A percentile compares a stretch with the other conserved stretches of the same genome.
These are phyloP conservation scores for Triops longicaudatus DNA, from an alignment of 1,140 invertebrate species.

Conservation along the genomic window DNA sequence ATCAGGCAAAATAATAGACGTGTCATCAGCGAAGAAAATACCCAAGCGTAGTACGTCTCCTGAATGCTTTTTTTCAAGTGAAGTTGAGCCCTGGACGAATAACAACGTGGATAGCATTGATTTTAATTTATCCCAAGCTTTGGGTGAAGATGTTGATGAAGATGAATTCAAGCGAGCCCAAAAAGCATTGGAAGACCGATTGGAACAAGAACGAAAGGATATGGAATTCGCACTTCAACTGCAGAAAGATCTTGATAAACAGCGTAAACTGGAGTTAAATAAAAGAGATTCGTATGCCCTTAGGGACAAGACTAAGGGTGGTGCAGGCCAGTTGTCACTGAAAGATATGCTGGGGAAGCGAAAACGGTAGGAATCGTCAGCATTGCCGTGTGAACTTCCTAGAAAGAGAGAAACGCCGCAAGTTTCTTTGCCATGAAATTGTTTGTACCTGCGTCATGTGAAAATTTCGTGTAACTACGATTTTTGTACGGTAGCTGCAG, in stretches of 20 bases:
- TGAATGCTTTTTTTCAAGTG: background rate
- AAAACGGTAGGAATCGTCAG: background rate
- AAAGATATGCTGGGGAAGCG: background rate
- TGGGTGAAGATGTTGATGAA: background rate
- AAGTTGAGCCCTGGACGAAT: background rate
- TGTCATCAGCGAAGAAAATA: background rate
- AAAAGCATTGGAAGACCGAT: background rate
- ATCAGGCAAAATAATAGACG: background rate
- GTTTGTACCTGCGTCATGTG: too few relatives aligned
- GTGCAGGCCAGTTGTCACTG: background rate
- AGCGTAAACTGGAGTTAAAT: background rate
- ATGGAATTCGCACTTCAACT: background rate
- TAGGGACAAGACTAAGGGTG: background rate
- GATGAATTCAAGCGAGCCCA: background rate
- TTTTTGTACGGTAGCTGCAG: too few relatives aligned
- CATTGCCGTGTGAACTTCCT: too few relatives aligned
- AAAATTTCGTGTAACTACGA: too few relatives aligned
- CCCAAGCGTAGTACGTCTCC: background rate
- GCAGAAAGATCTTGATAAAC: background rate
- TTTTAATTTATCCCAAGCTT: background rate
- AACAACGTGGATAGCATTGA: background rate
- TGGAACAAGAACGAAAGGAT: background rate
- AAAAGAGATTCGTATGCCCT: background rate
- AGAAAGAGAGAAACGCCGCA: too few relatives aligned
- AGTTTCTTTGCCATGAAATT: too few relatives aligned